Conservation (phyloP, 2,113 vertebrate species). For the Andinoacara biseriatus region DNA sequence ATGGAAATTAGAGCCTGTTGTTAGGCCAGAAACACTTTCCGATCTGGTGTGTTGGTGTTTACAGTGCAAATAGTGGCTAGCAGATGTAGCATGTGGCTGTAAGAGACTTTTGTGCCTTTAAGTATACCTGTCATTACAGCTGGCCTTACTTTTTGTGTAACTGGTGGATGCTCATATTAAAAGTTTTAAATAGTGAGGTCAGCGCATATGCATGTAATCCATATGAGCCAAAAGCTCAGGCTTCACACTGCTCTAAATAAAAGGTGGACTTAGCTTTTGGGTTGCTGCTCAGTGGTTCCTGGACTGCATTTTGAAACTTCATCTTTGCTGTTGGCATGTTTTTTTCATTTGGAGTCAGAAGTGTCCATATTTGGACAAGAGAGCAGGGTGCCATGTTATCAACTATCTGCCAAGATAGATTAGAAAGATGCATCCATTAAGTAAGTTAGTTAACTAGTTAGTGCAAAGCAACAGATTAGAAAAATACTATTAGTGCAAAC, state of each 20-base stretch:
- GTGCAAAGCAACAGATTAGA: background rate
- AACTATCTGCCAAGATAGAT: background rate
- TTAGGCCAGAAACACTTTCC: slow-evolving; percentile 20
- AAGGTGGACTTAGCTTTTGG: background rate
- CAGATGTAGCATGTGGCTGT: background rate
- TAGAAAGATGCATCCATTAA: background rate
- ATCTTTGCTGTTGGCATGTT: background rate
- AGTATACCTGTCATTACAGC: background rate
- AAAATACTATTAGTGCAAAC: background rate
- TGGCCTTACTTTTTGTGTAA: background rate
- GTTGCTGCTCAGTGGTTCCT: background rate
- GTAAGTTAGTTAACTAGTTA: background rate
- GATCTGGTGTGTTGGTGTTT: slow-evolving; percentile 25
- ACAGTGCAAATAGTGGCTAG: background rate
- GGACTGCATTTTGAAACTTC: background rate
- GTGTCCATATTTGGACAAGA: slow-evolving; percentile 3
- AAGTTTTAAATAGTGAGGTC: slow-evolving; percentile 2
- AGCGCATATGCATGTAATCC: background rate
- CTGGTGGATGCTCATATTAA: background rate
- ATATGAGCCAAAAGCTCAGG: background rate
- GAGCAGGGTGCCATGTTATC: background rate
- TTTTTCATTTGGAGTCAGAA: background rate
- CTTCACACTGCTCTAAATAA: background rate
- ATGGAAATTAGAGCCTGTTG: slow-evolving; percentile 41
- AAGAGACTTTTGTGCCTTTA: background rate